Conservation (phyloP, 2,888 invertebrate species). For the Neoascia interrupta region DNA sequence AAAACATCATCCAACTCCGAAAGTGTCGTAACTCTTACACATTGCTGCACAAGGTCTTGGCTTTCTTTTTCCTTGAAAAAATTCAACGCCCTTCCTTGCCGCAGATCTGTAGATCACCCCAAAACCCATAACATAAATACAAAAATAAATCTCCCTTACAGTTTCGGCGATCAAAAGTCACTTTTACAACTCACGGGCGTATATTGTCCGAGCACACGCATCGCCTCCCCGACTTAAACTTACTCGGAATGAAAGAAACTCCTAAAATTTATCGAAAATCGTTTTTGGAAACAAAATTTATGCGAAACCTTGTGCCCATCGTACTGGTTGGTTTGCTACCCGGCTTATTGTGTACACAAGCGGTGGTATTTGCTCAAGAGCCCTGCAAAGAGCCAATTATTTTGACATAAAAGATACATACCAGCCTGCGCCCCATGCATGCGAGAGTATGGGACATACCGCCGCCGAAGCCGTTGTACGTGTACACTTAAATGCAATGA, state of each 20-base stretch:
- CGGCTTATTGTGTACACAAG: slow-evolving; percentile 36
- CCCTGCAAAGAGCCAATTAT: slow-evolving; percentile 63
- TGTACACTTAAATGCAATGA: slow-evolving; percentile 63
- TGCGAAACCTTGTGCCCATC: neutral
- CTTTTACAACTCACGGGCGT: too few species aligned
- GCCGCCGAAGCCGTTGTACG: slow-evolving; percentile 58
- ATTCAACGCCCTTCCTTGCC: too few species aligned
- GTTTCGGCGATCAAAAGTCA: too few species aligned
- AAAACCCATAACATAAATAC: too few species aligned
- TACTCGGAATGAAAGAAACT: neutral
- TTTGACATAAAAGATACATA: slow-evolving; percentile 66
- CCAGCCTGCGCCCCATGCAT: slow-evolving; percentile 45
- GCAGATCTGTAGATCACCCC: too few species aligned
- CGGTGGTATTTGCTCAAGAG: slow-evolving; percentile 59
- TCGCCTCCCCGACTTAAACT: too few species aligned
- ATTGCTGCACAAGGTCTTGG: too few species aligned
- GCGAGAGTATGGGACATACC: slow-evolving; percentile 19
- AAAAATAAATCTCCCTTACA: too few species aligned
- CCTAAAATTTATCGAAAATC: slow-evolving; percentile 51
- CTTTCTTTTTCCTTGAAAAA: too few species aligned
- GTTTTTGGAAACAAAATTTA: neutral
- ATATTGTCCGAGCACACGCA: too few species aligned
- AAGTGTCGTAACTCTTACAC: too few species aligned
- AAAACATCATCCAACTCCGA: too few species aligned
- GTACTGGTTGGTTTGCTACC: neutral